These are phyloP conservation scores for Cervus canadensis DNA, from an alignment of 2,113 vertebrate genomes.

Conservation along the genomic window DNA sequence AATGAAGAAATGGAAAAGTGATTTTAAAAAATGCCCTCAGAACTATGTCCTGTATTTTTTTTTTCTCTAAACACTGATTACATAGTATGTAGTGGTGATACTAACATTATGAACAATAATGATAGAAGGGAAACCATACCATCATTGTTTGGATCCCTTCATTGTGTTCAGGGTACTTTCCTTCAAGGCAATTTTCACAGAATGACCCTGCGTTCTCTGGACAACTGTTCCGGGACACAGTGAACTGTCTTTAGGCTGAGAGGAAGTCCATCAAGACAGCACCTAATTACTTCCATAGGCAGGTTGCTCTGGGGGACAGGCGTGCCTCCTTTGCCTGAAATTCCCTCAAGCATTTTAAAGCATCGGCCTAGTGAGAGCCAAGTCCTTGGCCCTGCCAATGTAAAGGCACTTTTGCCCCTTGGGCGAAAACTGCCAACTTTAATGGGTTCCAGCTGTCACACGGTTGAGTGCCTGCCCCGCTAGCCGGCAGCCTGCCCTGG, in stretches of 20 bases:
- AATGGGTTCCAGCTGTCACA: slow-evolving; percentile 55
- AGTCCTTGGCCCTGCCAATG: slow-evolving; percentile 7
- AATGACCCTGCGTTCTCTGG: neutral
- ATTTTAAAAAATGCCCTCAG: neutral
- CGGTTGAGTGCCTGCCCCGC: neutral
- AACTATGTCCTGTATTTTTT: neutral
- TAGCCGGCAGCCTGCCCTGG: slow-evolving; percentile 25
- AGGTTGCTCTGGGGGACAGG: neutral
- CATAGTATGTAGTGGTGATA: neutral
- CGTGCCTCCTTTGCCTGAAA: neutral
- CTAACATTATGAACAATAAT: neutral
- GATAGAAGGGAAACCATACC: neutral
- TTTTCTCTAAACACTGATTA: neutral
- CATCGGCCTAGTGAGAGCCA: slow-evolving; percentile 11
- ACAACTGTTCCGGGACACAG: neutral
- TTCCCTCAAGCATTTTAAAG: slow-evolving; percentile 41
- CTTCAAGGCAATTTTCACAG: neutral
- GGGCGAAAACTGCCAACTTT: slow-evolving; percentile 41
- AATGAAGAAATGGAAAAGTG: neutral
- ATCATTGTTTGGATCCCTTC: neutral
- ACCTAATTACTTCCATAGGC: slow-evolving; percentile 46
- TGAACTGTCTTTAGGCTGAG: neutral
- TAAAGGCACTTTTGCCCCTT: slow-evolving; percentile 14
- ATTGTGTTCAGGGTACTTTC: neutral
- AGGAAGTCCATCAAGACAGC: neutral